These are phyloP conservation scores for Lissocephala sabroskyi DNA, from an alignment of 2,888 invertebrate species.

Conservation along the genomic window DNA sequence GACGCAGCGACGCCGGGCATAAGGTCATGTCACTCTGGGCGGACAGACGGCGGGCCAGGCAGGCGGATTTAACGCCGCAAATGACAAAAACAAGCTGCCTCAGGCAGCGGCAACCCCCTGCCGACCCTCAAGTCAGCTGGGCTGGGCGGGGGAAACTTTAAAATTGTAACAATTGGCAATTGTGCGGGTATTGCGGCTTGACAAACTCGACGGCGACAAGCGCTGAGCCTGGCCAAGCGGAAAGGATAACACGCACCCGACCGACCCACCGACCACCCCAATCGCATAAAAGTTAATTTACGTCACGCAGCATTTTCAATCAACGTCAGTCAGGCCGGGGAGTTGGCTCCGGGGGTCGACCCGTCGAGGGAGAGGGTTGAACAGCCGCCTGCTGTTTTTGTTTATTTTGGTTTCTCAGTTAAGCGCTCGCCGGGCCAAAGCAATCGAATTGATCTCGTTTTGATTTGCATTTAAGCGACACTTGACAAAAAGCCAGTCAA, in stretches of 20 bases:
- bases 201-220: slow-evolving; percentile 32
- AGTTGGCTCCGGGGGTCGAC: not conserved
- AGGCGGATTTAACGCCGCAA: slow-evolving; percentile 44
- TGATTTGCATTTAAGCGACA: slow-evolving; percentile 61
- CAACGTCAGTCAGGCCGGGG: slow-evolving; percentile 41
- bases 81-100: slow-evolving; percentile 57
- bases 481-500: slow-evolving; percentile 42
- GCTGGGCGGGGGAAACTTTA: slow-evolving; percentile 29
- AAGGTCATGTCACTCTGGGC: slow-evolving; percentile 29
- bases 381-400: slow-evolving; percentile 45
- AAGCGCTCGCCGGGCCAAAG: slow-evolving; percentile 25
- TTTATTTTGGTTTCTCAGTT: slow-evolving; percentile 52
- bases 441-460: slow-evolving; percentile 53
- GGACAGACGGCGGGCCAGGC: not conserved
- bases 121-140: not conserved
- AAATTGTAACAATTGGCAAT: slow-evolving; percentile 63
- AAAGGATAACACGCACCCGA: slow-evolving; percentile 49
- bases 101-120: slow-evolving; percentile 24
- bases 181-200: slow-evolving; percentile 60
- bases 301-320: slow-evolving; percentile 63
- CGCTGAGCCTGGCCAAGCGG: slow-evolving; percentile 24
- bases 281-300: slow-evolving; percentile 63
- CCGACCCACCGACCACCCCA: slow-evolving; percentile 37
- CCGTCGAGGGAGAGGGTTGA: slow-evolving; percentile 6
- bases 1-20: slow-evolving; percentile 2